Evolutionary conservation across 1,140 invertebrate species (phyloP), one percentile per base, ranked within the genome.

Genomic region (Heliothis subflexa): DNA sequence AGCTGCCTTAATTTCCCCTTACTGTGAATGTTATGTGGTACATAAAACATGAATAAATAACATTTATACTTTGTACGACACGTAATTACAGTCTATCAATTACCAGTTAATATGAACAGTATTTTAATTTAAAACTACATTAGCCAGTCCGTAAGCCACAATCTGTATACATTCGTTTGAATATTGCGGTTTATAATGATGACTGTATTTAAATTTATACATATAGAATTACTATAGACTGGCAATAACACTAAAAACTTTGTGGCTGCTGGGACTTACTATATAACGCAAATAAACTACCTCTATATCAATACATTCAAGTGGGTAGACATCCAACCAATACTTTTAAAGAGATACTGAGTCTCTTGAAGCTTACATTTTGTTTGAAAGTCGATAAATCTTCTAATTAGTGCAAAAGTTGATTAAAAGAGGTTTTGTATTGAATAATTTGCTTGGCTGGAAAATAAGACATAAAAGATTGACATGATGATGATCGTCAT

Each of bases 141-240:
- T 66, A 66, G 33, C 33, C 33, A 66, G 40, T 66, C 12, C 12
- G 16, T 47, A 47, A 66, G 62, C 62, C 62, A 16, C 62, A 47
- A 47, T 66, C 45, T 66, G 40, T 66, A n/a, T 47, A 33, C 18
- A 45, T 64, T 66, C 40, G 62, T 66, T 66, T 66, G 12, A 47
- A 66, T 66, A 47, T 45, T 64, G 40, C 13, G 61, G 61, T 45
- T 62, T 40, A n/a, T 40, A 62, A 62, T 62, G 59, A 62, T 61
- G 5, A 55, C 52, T 16, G 12, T 62, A 61, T 62, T 62, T 25
- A n/a, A n/a, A 40, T 9, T 3, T 40, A 40, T 9, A 40, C 9
- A 9, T 40, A 40, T 40, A 40, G 33, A 40, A 5, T 40, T 40
- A 9, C 33, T 40, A 9, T 40, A 40, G 9, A 40, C 33, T 40